Evolutionary conservation across 2,113 vertebrate species (phyloP).

Genomic region (Fulica atra): DNA sequence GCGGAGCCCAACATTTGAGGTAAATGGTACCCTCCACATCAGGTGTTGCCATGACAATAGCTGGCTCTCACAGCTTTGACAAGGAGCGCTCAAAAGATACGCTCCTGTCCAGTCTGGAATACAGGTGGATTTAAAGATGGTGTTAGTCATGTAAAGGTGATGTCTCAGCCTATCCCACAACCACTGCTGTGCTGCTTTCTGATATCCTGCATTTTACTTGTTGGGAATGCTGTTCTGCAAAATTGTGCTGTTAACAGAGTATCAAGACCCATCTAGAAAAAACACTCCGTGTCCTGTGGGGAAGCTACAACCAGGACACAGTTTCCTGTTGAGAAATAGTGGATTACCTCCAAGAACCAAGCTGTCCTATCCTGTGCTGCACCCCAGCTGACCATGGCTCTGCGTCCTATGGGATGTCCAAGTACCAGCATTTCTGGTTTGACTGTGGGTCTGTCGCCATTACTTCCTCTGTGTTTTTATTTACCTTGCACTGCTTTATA

Average conservation of each 20-base stretch:
- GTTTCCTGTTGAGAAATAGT: not conserved
- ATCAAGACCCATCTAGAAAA: not conserved
- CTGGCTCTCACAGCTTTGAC: not conserved
- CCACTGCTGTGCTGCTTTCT: rapidly evolving
- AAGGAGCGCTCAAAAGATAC: not conserved
- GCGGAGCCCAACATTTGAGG: not conserved
- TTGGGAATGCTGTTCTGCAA: not conserved
- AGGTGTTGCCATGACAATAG: not conserved
- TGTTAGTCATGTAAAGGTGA: not conserved
- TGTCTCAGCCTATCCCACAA: not conserved
- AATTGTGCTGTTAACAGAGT: not conserved
- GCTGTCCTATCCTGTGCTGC: not conserved
- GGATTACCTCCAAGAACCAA: not conserved
- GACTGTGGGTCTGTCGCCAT: not conserved
- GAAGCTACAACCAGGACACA: not conserved
- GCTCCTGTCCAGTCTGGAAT: not conserved
- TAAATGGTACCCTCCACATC: not conserved
- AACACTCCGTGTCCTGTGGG: rapidly evolving
- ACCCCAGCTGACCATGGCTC: not conserved
- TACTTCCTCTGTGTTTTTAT: not conserved
- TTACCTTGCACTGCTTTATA: not conserved
- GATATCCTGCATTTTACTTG: not conserved
- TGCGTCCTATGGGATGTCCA: rapidly evolving
- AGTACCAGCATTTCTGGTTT: not conserved
- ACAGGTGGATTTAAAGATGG: not conserved